Evolutionary conservation across 2,797 vertebrate species (phyloP).

Genomic region (Margarornis squamiger): DNA sequence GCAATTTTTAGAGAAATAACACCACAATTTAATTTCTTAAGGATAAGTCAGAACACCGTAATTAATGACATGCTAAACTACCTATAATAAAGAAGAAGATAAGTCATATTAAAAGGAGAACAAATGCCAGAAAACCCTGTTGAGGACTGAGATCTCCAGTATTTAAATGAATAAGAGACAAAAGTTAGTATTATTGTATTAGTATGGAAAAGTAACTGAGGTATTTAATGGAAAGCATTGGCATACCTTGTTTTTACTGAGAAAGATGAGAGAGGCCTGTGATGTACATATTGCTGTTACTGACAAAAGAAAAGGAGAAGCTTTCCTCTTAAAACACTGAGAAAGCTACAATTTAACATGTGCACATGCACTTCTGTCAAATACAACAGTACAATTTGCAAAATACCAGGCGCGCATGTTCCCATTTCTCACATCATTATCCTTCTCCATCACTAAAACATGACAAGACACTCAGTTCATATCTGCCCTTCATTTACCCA

Average conservation of each 20-base stretch:
- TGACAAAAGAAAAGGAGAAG: background rate
- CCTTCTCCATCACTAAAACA: background rate
- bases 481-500: background rate
- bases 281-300: background rate
- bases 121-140: background rate
- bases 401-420: background rate
- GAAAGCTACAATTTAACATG: background rate
- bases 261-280: background rate
- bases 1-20: slow-evolving; percentile 3
- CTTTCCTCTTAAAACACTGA: background rate
- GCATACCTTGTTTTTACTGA: background rate
- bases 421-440: background rate
- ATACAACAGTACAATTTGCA: background rate
- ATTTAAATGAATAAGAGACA: background rate
- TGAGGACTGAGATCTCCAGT: background rate
- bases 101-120: background rate
- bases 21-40: background rate
- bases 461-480: background rate
- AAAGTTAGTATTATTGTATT: background rate
- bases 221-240: background rate
- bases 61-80: background rate
- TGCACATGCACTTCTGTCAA: slow-evolving; percentile 10
- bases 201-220: background rate
- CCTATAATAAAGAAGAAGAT: background rate
- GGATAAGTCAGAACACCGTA: background rate